These are phyloP conservation scores for Dendronephthya gigantea DNA, from an alignment of 64 coral and sea anemone genomes.

Conservation along the genomic window DNA sequence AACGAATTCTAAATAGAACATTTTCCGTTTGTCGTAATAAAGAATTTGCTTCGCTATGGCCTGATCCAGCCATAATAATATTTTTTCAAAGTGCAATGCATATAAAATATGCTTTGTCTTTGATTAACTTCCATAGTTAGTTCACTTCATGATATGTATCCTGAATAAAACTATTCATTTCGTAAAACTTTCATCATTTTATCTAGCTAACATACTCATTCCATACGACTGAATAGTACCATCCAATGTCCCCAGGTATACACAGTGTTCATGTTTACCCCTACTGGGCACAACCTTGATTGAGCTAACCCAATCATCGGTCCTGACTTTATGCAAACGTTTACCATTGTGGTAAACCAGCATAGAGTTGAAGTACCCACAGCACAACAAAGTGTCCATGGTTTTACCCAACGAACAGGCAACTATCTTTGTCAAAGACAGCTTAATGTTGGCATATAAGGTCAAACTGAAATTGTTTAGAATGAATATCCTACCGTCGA, in stretches of 20 bases:
- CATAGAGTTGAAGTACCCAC: slow-evolving; percentile 37
- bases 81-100: too few species aligned
- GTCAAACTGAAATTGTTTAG: slow-evolving; percentile 28
- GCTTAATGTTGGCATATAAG: slow-evolving; percentile 22
- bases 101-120: too few species aligned
- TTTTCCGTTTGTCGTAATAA: too few species aligned
- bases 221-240: slow-evolving; percentile 24
- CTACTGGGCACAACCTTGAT: neutral
- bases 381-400: slow-evolving; percentile 24
- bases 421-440: slow-evolving; percentile 14
- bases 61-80: too few species aligned
- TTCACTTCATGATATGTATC: too few species aligned
- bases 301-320: slow-evolving; percentile 29
- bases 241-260: slow-evolving; percentile 17
- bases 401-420: neutral
- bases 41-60: too few species aligned
- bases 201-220: neutral
- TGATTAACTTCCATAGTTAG: too few species aligned
- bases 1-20: too few species aligned
- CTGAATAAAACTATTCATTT: too few species aligned
- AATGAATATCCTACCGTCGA: slow-evolving; percentile 24
- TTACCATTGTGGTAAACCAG: slow-evolving; percentile 12
- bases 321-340: neutral
- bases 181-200: neutral
- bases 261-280: neutral